A percentile compares a stretch with the other conserved stretches of the same genome.
Evolutionary conservation across 2,797 vertebrate species (phyloP).

Genomic region (Ibycter americanus): DNA sequence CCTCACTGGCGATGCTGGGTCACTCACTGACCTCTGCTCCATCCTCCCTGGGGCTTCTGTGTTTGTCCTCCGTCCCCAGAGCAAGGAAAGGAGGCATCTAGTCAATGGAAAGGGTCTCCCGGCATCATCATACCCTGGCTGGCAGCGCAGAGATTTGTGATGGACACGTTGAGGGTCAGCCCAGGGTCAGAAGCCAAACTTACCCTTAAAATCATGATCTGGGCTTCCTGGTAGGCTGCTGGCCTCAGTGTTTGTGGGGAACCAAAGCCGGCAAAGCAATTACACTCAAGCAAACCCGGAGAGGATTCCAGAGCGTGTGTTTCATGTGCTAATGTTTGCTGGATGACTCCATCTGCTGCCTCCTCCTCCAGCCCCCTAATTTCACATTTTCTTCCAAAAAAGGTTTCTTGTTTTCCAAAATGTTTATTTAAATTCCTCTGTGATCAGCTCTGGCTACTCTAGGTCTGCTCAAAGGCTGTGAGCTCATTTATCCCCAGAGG

Average conservation of each 20-base stretch:
- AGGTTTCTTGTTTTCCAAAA: conserved; percentile 46
- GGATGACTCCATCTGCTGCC: conserved; percentile 23
- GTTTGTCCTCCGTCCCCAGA: background rate
- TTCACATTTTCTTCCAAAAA: conserved; percentile 66
- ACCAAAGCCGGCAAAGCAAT: background rate
- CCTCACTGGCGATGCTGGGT: background rate
- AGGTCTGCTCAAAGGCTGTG: background rate
- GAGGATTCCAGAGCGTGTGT: conserved; percentile 45
- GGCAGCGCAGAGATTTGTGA: background rate
- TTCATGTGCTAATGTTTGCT: conserved; percentile 47
- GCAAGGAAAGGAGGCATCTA: background rate
- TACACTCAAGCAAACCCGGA: background rate
- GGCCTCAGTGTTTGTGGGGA: background rate
- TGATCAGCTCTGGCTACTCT: conserved; percentile 28
- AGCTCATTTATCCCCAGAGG: conserved; percentile 39
- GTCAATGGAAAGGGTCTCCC: background rate
- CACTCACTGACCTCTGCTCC: background rate
- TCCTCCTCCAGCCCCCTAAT: conserved; percentile 13
- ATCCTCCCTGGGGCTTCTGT: background rate
- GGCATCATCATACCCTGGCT: background rate
- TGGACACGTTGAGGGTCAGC: accelerated
- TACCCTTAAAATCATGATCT: background rate
- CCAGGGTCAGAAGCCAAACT: background rate
- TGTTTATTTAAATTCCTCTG: conserved; percentile 33
- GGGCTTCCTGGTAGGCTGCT: background rate